Evolutionary conservation across 1,140 invertebrate species (phyloP).

Genomic region (Nasonia longicornis): DNA sequence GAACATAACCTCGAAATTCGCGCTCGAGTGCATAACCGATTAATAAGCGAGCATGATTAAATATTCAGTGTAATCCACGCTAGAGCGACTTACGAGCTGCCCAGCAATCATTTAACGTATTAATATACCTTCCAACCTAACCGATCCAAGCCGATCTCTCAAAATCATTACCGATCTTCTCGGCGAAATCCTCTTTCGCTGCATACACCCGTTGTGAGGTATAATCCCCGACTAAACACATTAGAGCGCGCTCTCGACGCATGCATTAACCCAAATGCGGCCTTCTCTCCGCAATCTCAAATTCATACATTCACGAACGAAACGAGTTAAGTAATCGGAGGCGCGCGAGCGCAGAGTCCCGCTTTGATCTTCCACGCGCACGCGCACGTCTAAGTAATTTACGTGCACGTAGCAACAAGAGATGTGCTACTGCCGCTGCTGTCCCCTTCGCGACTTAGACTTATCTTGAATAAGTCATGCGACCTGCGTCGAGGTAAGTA

Average conservation of each 20-base stretch:
- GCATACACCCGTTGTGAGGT: too few relatives aligned
- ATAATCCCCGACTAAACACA: neutral
- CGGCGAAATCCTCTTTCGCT: too few relatives aligned
- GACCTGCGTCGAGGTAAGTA: constrained; percentile 2
- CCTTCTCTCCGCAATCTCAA: neutral
- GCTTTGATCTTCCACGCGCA: neutral
- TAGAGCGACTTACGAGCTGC: too few relatives aligned
- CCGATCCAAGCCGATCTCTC: too few relatives aligned
- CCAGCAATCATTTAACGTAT: too few relatives aligned
- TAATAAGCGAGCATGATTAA: too few relatives aligned
- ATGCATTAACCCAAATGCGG: constrained; percentile 22
- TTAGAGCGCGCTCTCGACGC: neutral
- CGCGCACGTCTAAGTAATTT: neutral
- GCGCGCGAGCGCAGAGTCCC: neutral
- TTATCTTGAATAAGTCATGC: constrained; percentile 15
- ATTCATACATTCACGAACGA: constrained; percentile 26
- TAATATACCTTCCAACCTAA: too few relatives aligned
- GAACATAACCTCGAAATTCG: too few relatives aligned
- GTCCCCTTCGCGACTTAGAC: constrained; percentile 3
- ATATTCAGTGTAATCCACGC: too few relatives aligned
- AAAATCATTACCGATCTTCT: too few relatives aligned
- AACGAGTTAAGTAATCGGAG: constrained; percentile 5
- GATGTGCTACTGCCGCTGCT: neutral
- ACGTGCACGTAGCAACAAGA: constrained; percentile 6
- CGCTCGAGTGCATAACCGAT: too few relatives aligned